phyloP scores from a whole-genome alignment of 2,113 vertebrate genomes.

The Vulpes lagopus region DNA sequence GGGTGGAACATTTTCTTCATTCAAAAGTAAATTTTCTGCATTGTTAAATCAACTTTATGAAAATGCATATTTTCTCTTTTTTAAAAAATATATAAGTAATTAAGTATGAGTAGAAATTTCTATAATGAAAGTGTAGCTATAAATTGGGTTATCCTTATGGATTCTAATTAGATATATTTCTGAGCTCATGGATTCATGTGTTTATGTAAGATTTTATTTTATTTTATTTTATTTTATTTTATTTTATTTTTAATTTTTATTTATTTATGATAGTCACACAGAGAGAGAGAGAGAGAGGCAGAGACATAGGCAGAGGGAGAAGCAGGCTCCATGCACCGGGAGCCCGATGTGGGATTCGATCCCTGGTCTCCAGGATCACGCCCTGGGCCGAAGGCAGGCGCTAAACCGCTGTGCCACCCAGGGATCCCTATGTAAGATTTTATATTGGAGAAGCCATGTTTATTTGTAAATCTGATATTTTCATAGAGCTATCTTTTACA shows the following conservation, averaged over 20 bases:
- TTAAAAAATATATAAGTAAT: background rate
- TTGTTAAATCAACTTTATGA: background rate
- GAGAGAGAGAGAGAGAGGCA: too few species aligned
- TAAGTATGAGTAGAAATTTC: background rate
- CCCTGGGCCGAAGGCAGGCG: too few species aligned
- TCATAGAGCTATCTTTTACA: background rate
- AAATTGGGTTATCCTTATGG: background rate
- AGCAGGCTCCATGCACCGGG: too few species aligned
- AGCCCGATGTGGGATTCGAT: too few species aligned
- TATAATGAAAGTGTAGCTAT: background rate
- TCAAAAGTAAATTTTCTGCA: background rate
- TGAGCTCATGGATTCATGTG: background rate
- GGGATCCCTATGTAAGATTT: background rate
- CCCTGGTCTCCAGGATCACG: too few species aligned
- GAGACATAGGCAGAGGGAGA: too few species aligned
- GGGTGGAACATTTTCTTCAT: background rate
- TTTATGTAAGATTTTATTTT: slow-evolving; percentile 28
- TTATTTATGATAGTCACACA: too few species aligned
- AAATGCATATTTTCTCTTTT: background rate
- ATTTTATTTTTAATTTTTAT: too few species aligned
- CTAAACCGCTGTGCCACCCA: too few species aligned
- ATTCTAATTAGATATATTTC: background rate
- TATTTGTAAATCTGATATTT: background rate
- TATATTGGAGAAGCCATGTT: background rate
- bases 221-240: too few species aligned